Conservation (phyloP, 2,113 vertebrate species). For the Eupsittula cactorum region DNA sequence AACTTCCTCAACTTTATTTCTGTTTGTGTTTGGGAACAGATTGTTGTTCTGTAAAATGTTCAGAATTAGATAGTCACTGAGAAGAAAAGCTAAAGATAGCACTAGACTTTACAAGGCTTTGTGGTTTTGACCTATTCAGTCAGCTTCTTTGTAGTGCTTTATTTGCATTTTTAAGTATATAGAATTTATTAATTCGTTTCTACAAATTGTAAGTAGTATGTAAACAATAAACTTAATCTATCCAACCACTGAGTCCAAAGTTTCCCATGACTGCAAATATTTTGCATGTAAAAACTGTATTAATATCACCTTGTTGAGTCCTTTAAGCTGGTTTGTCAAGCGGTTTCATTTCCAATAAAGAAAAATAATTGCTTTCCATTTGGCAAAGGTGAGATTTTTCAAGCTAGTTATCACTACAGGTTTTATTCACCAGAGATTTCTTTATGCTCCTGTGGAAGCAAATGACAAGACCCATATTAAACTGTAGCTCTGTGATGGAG, state of each 20-base stretch:
- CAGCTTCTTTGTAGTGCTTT: neutral
- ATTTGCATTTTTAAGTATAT: neutral
- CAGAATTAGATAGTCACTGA: neutral
- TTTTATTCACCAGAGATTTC: conserved; percentile 1
- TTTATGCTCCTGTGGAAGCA: neutral
- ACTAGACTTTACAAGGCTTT: neutral
- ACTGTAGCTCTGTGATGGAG: neutral
- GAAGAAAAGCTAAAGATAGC: neutral
- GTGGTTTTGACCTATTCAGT: neutral
- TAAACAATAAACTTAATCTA: neutral
- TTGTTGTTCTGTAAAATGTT: neutral
- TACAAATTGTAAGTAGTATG: neutral
- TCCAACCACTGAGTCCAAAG: neutral
- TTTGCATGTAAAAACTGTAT: neutral
- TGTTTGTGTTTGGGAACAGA: neutral
- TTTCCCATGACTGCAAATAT: neutral
- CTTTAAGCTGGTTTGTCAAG: neutral
- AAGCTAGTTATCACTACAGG: neutral
- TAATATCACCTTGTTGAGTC: neutral
- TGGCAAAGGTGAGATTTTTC: neutral
- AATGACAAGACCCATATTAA: conserved; percentile 49
- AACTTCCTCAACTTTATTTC: neutral
- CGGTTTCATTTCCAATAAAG: conserved; percentile 2
- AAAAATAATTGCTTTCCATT: conserved; percentile 15
- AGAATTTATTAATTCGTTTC: neutral